phyloP scores from a whole-genome alignment of 2,888 invertebrate species.

The Dilophus febrilis region DNA sequence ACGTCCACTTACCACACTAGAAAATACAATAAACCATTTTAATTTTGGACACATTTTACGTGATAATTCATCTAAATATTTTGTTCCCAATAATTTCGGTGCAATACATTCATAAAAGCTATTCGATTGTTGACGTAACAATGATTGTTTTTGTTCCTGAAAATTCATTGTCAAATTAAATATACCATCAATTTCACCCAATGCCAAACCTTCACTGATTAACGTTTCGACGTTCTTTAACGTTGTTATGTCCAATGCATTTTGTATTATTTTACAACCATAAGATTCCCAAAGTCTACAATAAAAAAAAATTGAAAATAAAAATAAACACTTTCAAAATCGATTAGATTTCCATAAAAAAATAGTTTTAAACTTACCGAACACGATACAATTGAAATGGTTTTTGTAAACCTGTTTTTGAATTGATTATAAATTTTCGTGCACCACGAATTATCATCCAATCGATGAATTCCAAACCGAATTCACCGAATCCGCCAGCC shows the following conservation, averaged over 20 bases:
- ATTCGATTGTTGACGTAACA: constrained; percentile 58
- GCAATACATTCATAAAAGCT: constrained; percentile 47
- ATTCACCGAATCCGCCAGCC: constrained; percentile 68
- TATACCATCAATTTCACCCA: constrained; percentile 63
- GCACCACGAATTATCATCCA: constrained; percentile 76
- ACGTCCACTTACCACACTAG: constrained; percentile 78
- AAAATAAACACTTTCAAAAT: not conserved
- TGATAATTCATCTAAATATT: constrained; percentile 51
- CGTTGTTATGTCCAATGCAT: constrained; percentile 53
- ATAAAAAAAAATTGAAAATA: constrained; percentile 2
- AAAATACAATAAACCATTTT: constrained; percentile 74
- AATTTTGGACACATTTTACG: constrained; percentile 37
- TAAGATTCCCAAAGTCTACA: constrained; percentile 50
- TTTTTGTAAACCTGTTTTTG: constrained; percentile 45
- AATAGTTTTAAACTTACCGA: constrained; percentile 35
- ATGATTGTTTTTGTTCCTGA: constrained; percentile 51
- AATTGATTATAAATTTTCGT: constrained; percentile 57
- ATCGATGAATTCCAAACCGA: constrained; percentile 72
- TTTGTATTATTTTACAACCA: constrained; percentile 48
- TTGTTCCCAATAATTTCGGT: constrained; percentile 67
- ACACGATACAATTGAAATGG: constrained; percentile 68
- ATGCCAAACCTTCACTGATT: constrained; percentile 39
- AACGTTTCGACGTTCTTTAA: constrained; percentile 49
- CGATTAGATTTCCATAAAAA: no score
- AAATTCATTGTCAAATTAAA: constrained; percentile 86